Conservation (phyloP, 2,797 vertebrate species). For the Graptemys geographica region DNA sequence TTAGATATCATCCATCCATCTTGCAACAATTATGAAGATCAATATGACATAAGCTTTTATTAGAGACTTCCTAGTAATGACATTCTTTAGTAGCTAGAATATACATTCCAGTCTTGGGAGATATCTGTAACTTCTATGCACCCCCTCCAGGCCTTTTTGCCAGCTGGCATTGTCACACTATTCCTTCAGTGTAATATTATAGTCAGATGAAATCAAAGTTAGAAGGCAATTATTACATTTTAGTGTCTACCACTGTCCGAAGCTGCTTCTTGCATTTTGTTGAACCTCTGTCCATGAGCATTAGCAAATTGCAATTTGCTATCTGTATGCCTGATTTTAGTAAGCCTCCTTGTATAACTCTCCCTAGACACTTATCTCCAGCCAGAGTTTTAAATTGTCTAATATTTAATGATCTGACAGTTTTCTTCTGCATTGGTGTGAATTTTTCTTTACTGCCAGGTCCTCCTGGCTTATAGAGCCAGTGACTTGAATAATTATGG, state of each 20-base stretch:
- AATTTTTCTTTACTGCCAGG: slow-evolving; percentile 51
- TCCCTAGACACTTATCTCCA: neutral
- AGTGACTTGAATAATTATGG: slow-evolving; percentile 44
- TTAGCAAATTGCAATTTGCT: neutral
- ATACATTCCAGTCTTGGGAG: neutral
- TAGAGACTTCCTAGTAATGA: neutral
- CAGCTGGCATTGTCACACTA: neutral
- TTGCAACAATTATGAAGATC: neutral
- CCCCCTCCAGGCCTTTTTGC: neutral
- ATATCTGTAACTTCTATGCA: neutral
- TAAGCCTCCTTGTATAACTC: slow-evolving; percentile 20
- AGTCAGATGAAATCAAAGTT: neutral
- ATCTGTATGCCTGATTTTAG: neutral
- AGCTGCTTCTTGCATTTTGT: neutral
- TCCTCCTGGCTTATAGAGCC: slow-evolving; percentile 34
- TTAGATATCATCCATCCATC: neutral
- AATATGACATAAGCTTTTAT: neutral
- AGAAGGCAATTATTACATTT: neutral
- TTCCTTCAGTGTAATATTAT: neutral
- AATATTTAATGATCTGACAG: slow-evolving; percentile 26
- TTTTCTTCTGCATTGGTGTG: slow-evolving; percentile 46
- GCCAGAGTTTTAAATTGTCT: slow-evolving; percentile 37
- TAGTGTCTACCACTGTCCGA: neutral
- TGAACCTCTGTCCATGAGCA: neutral
- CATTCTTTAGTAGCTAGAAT: neutral